phyloP scores from a whole-genome alignment of 2,797 vertebrate species.

The Anisognathus igniventris region DNA sequence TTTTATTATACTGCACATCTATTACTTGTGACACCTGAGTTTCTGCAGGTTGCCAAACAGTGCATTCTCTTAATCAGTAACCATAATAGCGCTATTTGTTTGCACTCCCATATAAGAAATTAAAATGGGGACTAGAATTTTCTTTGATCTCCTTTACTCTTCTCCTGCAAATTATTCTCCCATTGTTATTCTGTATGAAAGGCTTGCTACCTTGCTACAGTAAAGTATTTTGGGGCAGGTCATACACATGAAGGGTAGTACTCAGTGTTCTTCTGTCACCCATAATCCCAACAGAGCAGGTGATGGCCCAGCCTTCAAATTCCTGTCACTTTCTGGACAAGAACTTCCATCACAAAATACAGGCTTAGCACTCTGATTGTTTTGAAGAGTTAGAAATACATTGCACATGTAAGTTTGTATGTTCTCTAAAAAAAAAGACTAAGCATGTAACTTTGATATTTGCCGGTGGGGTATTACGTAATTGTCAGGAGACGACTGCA shows the following conservation, averaged over 20 bases:
- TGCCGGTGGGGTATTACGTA: not conserved
- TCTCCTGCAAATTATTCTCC: not conserved
- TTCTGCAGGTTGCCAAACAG: not conserved
- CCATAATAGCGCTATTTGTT: not conserved
- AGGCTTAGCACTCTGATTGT: not conserved
- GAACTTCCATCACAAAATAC: not conserved
- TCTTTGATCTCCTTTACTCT: not conserved
- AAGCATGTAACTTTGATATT: not conserved
- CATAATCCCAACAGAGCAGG: accelerated
- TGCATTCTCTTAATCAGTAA: not conserved
- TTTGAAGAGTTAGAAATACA: not conserved
- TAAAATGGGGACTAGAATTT: not conserved
- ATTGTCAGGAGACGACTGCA: not conserved
- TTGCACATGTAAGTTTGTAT: not conserved
- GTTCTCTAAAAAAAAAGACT: not conserved
- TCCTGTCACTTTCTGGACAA: not conserved
- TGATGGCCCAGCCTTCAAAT: not conserved
- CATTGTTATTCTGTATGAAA: not conserved
- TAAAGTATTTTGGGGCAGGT: not conserved
- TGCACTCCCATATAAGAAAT: not conserved
- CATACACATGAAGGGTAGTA: not conserved
- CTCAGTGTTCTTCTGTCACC: not conserved
- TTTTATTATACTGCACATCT: not conserved
- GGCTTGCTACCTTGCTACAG: not conserved
- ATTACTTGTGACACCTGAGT: not conserved